Conservation (phyloP, 2,797 vertebrate genomes). For the Microchirus variegatus region DNA sequence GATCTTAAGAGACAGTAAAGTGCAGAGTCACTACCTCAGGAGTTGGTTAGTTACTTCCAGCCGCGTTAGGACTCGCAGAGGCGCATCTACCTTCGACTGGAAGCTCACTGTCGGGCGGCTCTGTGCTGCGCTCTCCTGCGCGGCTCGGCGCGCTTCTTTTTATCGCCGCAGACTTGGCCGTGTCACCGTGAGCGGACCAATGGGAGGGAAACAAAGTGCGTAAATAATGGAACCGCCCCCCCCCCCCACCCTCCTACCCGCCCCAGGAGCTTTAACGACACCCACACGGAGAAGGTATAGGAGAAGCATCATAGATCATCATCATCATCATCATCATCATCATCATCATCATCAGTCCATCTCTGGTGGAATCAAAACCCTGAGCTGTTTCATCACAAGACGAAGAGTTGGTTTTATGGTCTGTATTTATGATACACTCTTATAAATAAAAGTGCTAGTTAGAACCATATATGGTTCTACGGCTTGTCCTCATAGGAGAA, state of each 20-base stretch:
- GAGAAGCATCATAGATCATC: slow-evolving; percentile 23
- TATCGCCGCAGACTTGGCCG: slow-evolving; percentile 54
- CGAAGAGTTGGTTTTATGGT: no score
- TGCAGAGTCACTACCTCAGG: slow-evolving; percentile 61
- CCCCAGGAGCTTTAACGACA: slow-evolving; percentile 58
- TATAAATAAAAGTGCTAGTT: no score
- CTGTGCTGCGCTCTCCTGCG: slow-evolving; percentile 32
- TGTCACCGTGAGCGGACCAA: slow-evolving; percentile 75
- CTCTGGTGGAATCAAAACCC: no score
- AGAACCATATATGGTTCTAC: no score
- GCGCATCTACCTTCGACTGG: slow-evolving; percentile 35
- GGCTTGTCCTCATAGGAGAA: no score
- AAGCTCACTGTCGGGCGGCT: slow-evolving; percentile 29
- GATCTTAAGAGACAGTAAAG: background rate
- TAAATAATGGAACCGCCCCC: slow-evolving; percentile 53
- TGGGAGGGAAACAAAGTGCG: slow-evolving; percentile 60
- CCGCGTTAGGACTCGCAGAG: slow-evolving; percentile 48
- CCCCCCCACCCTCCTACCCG: slow-evolving; percentile 29
- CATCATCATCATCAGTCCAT: slow-evolving; percentile 1
- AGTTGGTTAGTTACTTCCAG: slow-evolving; percentile 60
- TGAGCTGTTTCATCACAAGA: no score
- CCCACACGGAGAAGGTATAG: slow-evolving; percentile 57
- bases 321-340: slow-evolving; percentile 28
- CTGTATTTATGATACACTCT: no score
- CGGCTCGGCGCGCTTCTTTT: slow-evolving; percentile 56